Evolutionary conservation across 2,797 vertebrate genomes (phyloP).

Genomic region (Brachymystax lenok): DNA sequence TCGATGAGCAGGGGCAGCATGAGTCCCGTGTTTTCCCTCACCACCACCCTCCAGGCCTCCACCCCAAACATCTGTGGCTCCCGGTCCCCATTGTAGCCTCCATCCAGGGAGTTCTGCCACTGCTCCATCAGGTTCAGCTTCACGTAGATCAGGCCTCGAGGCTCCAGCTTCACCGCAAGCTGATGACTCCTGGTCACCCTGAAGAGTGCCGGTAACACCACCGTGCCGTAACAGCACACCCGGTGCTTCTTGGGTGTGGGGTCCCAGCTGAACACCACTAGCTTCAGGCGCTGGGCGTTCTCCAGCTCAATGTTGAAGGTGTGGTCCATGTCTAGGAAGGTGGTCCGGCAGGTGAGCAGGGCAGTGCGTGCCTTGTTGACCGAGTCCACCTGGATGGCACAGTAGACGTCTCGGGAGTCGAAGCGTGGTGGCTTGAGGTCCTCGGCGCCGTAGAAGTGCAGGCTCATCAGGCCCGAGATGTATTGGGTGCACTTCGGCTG

Average conservation of each 20-base stretch:
- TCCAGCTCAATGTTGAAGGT: constrained; percentile 98
- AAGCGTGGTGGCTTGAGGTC: constrained; percentile 92
- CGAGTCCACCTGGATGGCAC: constrained; percentile 96
- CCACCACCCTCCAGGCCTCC: constrained; percentile 89
- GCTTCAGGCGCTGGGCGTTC: constrained; percentile 95
- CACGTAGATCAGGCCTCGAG: constrained; percentile 93
- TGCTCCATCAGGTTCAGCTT: constrained; percentile 95
- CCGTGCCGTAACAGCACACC: constrained; percentile 93
- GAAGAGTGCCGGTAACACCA: constrained; percentile 91
- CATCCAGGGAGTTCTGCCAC: constrained; percentile 91
- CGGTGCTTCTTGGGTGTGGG: constrained; percentile 86
- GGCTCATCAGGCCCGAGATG: constrained; percentile 95
- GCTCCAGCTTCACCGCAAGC: constrained; percentile 93
- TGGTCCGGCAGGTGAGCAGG: constrained; percentile 89
- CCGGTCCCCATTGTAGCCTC: constrained; percentile 70
- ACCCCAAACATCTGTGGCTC: constrained; percentile 89
- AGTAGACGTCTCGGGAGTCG: constrained; percentile 94
- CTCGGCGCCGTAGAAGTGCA: constrained; percentile 96
- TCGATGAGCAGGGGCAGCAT: constrained; percentile 92
- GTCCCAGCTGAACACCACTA: constrained; percentile 98
- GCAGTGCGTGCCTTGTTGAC: constrained; percentile 97
- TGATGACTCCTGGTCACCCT: constrained; percentile 88
- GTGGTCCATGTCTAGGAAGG: constrained; percentile 97
- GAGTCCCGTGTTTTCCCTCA: constrained; percentile 86
- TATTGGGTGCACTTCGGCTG: constrained; percentile 94